Evolutionary conservation across 2,797 vertebrate species (phyloP).

Genomic region (Spheniscus humboldti): DNA sequence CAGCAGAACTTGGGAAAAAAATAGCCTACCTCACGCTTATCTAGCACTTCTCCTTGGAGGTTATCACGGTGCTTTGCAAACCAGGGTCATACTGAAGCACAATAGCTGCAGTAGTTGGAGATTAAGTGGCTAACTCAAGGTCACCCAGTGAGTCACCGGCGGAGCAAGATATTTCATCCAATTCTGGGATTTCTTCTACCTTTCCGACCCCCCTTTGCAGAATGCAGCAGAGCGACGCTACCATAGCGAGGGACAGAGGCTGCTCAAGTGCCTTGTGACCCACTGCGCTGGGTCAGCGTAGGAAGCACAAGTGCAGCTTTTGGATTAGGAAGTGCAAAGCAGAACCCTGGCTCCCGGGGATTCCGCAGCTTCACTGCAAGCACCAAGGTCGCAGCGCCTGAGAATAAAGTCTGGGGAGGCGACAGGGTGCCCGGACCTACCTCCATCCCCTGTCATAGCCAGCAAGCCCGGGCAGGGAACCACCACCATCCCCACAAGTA

Average conservation of each 20-base stretch:
- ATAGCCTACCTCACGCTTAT: background rate
- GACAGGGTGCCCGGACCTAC: background rate
- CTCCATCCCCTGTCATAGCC: background rate
- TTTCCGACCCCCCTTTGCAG: background rate
- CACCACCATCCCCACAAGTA: background rate
- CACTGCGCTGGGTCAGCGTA: background rate
- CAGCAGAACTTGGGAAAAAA: background rate
- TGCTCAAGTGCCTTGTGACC: background rate
- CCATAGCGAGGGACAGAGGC: background rate
- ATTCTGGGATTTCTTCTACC: background rate
- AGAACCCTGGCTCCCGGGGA: background rate
- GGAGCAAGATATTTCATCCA: background rate
- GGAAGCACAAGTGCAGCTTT: background rate
- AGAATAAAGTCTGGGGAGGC: background rate
- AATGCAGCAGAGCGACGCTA: background rate
- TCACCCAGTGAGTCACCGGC: background rate
- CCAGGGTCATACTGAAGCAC: background rate
- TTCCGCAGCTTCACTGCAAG: background rate
- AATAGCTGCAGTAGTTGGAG: background rate
- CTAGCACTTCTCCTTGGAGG: slow-evolving; percentile 2
- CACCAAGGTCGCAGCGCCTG: background rate
- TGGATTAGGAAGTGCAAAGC: background rate
- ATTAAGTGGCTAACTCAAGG: background rate
- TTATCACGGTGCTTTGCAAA: background rate
- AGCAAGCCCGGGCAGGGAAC: background rate